Evolutionary conservation across 1,140 invertebrate species (phyloP).

Genomic region (Calosoma granatense): DNA sequence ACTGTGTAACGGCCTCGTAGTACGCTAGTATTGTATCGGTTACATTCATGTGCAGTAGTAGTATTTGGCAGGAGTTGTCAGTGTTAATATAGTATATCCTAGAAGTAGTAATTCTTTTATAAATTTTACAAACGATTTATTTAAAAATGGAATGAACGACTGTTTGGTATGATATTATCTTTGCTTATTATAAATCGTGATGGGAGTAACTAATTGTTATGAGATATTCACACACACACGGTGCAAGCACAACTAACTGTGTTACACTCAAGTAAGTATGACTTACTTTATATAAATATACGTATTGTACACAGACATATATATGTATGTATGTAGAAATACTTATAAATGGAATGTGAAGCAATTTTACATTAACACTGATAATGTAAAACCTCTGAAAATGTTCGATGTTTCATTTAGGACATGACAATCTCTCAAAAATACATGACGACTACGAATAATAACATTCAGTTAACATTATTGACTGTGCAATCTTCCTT

Average conservation of each 20-base stretch:
- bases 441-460: background rate
- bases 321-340: background rate
- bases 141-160: background rate
- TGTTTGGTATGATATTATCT: too few species aligned
- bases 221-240: too few species aligned
- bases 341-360: constrained; percentile 1
- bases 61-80: background rate
- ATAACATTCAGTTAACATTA: constrained; percentile 27
- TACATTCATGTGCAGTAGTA: too few species aligned
- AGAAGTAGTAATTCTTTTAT: background rate
- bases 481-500: constrained; percentile 42
- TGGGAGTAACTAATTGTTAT: too few species aligned
- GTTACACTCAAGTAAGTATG: too few species aligned
- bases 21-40: too few species aligned
- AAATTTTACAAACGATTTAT: background rate
- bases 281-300: too few species aligned
- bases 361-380: constrained; percentile 1
- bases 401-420: constrained; percentile 1
- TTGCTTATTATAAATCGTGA: too few species aligned
- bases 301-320: constrained; percentile 2
- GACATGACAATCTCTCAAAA: background rate
- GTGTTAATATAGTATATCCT: too few species aligned
- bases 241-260: too few species aligned
- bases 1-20: too few species aligned
- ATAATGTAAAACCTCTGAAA: background rate